These are phyloP conservation scores for Chloroceryle amazona DNA, from an alignment of 2,797 vertebrate species.

Conservation along the genomic window DNA sequence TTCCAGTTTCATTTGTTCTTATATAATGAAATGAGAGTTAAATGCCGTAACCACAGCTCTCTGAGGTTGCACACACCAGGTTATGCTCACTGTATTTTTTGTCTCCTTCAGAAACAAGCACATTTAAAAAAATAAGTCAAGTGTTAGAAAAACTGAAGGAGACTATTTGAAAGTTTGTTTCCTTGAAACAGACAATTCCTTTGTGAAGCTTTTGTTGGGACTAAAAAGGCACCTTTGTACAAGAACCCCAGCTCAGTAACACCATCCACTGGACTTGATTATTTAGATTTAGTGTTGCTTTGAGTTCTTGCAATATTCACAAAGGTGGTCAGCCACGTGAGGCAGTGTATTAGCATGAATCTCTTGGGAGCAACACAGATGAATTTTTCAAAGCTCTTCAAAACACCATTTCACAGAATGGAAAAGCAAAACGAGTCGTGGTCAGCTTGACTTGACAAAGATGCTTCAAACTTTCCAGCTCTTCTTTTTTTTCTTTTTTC, in stretches of 20 bases:
- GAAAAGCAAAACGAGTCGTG: not conserved
- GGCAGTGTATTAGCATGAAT: not conserved
- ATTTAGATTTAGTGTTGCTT: not conserved
- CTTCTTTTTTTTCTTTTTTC: not conserved
- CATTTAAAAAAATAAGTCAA: not conserved
- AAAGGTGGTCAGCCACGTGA: not conserved
- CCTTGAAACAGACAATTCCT: not conserved
- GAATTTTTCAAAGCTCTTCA: not conserved
- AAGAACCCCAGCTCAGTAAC: not conserved
- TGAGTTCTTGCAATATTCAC: not conserved
- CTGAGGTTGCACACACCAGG: not conserved
- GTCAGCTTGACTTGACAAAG: not conserved
- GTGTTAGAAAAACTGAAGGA: not conserved
- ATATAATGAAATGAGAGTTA: conserved; percentile 11
- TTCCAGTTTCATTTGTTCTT: conserved; percentile 55
- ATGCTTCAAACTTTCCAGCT: not conserved
- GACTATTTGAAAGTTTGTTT: not conserved
- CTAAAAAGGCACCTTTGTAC: not conserved
- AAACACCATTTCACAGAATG: not conserved
- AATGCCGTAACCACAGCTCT: not conserved
- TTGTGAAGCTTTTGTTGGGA: not conserved
- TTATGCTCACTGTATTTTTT: not conserved
- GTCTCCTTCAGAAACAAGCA: not conserved
- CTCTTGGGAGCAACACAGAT: not conserved
- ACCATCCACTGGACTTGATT: not conserved